phyloP scores from a whole-genome alignment of 2,888 invertebrate genomes.

The Cheilosia grossa region DNA sequence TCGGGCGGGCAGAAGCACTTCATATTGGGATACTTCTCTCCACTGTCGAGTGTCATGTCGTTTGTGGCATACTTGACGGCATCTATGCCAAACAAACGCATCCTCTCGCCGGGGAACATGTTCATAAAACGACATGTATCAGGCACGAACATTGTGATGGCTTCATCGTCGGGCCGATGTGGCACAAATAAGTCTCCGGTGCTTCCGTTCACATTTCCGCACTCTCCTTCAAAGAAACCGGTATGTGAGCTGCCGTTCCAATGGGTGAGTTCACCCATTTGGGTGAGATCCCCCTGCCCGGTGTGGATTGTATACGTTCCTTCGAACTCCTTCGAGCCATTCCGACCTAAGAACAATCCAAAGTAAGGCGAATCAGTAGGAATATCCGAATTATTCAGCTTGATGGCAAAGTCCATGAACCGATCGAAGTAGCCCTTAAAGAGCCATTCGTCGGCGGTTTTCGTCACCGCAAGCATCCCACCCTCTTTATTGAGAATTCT shows the following conservation, averaged over 20 bases:
- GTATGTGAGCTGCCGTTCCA: conserved; percentile 88
- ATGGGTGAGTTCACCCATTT: conserved; percentile 87
- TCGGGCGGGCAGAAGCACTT: conserved; percentile 87
- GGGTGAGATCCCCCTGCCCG: conserved; percentile 86
- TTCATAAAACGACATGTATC: conserved; percentile 90
- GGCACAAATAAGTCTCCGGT: conserved; percentile 93
- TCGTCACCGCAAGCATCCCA: conserved; percentile 84
- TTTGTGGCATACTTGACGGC: conserved; percentile 84
- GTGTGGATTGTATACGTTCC: conserved; percentile 91
- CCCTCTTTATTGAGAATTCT: conserved; percentile 84
- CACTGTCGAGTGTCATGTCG: conserved; percentile 89
- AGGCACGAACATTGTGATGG: conserved; percentile 87
- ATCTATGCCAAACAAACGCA: conserved; percentile 77
- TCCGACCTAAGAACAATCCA: conserved; percentile 92
- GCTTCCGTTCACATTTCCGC: conserved; percentile 88
- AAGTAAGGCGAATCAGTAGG: conserved; percentile 88
- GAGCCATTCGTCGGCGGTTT: conserved; percentile 87
- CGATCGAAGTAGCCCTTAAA: conserved; percentile 92
- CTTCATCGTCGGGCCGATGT: conserved; percentile 81
- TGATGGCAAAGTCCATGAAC: conserved; percentile 85
- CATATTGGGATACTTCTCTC: conserved; percentile 85
- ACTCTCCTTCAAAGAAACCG: conserved; percentile 85
- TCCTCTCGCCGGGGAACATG: conserved; percentile 77
- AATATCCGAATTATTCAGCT: conserved; percentile 83
- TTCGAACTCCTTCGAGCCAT: conserved; percentile 88